phyloP scores from a whole-genome alignment of 2,888 invertebrate species.

The Drosophila barbarae region DNA sequence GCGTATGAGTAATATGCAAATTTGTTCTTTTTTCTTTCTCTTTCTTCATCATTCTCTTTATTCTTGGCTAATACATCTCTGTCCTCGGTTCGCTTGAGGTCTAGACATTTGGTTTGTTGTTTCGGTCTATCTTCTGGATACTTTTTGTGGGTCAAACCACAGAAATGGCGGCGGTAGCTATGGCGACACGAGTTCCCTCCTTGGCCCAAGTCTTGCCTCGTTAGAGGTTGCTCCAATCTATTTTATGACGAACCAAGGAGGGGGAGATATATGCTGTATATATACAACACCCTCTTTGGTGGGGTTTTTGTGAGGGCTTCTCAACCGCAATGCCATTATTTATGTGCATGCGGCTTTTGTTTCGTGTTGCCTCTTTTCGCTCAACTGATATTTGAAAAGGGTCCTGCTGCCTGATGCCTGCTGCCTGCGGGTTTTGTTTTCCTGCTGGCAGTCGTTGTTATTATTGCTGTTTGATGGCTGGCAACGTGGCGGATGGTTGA shows the following conservation, averaged over 20 bases:
- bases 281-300: constrained; percentile 1
- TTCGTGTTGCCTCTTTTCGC: constrained; percentile 47
- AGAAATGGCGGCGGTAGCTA: constrained; percentile 48
- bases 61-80: not conserved
- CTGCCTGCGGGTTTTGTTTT: constrained; percentile 27
- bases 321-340: constrained; percentile 64
- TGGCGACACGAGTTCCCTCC: constrained; percentile 45
- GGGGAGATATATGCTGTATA: not conserved
- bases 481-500: constrained; percentile 30
- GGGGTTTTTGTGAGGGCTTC: constrained; percentile 22
- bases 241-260: constrained; percentile 48
- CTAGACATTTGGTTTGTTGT: constrained; percentile 45
- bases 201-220: constrained; percentile 14
- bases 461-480: constrained; percentile 30
- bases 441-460: constrained; percentile 24
- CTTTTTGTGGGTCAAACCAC: constrained; percentile 68
- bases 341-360: constrained; percentile 66
- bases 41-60: not conserved
- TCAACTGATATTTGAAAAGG: constrained; percentile 58
- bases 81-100: constrained; percentile 15
- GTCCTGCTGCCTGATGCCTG: constrained; percentile 29
- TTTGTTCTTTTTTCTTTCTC: not conserved
- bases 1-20: constrained; percentile 60
- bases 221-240: constrained; percentile 49
- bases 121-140: constrained; percentile 37